These are phyloP conservation scores for Hucho hucho DNA, from an alignment of 2,113 vertebrate genomes.

Conservation along the genomic window DNA sequence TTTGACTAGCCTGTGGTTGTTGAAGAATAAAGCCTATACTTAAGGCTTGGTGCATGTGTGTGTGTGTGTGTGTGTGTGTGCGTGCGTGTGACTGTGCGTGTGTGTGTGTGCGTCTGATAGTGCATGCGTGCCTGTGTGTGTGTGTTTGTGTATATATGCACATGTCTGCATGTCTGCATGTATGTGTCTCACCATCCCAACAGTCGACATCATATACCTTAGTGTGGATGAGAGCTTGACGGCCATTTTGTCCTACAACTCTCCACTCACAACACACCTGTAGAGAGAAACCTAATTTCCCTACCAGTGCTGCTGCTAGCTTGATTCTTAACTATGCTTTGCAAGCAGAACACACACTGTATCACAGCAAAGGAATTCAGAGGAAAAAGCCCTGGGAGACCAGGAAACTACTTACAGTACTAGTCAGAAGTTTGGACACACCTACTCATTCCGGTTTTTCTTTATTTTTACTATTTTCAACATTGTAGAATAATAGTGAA, in stretches of 20 bases:
- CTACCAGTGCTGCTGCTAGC: constrained; percentile 34
- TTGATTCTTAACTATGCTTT: constrained; percentile 54
- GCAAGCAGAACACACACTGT: constrained; percentile 57
- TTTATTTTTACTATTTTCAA: no score
- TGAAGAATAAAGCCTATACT: no score
- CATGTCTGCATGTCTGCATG: background rate
- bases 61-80: no score
- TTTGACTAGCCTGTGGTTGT: no score
- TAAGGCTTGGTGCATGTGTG: background rate
- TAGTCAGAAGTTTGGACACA: no score
- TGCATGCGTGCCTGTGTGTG: no score
- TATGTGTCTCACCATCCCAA: background rate
- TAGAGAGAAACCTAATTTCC: constrained; percentile 48
- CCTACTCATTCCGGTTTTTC: no score
- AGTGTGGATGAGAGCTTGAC: constrained; percentile 16
- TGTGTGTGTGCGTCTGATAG: no score
- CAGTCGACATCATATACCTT: background rate
- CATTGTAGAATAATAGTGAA: no score
- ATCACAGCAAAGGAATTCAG: background rate
- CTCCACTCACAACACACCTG: constrained; percentile 53
- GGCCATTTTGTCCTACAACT: constrained; percentile 25
- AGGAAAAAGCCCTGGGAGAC: constrained; percentile 51
- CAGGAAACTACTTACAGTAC: constrained; percentile 27
- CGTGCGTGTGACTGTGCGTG: no score
- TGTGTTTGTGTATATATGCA: no score